Percentiles rank a stretch among this genome's conserved stretches.
Conservation (phyloP, 2,113 vertebrate species). For the Laterallus jamaicensis region DNA sequence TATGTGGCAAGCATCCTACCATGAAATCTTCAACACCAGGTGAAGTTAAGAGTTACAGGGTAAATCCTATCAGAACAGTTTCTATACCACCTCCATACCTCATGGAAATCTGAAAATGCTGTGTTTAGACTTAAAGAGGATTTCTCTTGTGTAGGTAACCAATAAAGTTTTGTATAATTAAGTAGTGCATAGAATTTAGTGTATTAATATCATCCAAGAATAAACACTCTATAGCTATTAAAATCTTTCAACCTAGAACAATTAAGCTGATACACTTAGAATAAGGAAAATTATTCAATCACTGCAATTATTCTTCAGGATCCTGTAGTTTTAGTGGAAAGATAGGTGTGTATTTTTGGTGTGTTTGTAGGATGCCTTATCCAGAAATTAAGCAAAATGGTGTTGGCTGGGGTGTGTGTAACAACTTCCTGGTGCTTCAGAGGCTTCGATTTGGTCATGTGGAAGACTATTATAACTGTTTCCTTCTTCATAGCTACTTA, state of each 20-base stretch:
- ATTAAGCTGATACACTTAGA: background rate
- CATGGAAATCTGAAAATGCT: background rate
- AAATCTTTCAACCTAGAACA: background rate
- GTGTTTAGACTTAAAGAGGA: background rate
- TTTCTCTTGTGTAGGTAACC: background rate
- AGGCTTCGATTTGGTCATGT: slow-evolving; percentile 16
- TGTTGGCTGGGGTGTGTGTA: background rate
- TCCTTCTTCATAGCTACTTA: background rate
- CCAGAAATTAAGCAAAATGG: background rate
- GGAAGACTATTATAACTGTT: slow-evolving; percentile 21
- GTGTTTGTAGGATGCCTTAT: background rate
- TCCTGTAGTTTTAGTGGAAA: background rate
- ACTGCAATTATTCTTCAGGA: background rate
- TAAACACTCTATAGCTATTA: background rate
- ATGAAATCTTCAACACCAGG: background rate
- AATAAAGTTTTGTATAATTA: background rate
- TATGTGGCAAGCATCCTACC: background rate
- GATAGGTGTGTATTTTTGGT: too few species aligned
- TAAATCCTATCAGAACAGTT: background rate
- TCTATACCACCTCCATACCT: background rate
- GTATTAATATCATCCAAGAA: background rate
- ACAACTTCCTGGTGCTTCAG: slow-evolving; percentile 37
- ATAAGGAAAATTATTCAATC: background rate
- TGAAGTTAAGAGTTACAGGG: background rate
- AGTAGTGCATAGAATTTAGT: background rate